Evolutionary conservation across 2,888 invertebrate genomes (phyloP), one percentile per base, ranked within the genome.

Genomic region (Lissonota sp.): DNA sequence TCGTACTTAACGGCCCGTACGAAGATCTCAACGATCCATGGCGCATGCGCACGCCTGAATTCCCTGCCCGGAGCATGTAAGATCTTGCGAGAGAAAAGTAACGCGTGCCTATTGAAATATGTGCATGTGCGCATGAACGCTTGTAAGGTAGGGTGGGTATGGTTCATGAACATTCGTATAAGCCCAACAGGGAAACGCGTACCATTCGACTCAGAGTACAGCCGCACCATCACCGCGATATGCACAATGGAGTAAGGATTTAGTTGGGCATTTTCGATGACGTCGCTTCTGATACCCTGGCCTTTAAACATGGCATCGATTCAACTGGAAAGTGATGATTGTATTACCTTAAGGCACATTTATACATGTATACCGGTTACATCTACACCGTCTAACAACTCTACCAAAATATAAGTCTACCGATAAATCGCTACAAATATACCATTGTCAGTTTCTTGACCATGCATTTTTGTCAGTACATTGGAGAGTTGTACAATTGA

Each of bases 11-110:
- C 37, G 58, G 46, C 37, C 16, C 16, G 60, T 49, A 60, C 60
- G 14, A 26, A 26, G 26, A 3, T 26, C 42, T 64, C 44, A 51
- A 74, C 37, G 83, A 81, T 83, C 71, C 44, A 60, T 44, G 62
- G 71, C 72, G 80, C 80, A 72, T 76, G 76, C 67, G 80, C 67
- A 60, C 37, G 26, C 46, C n/a, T 40, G 70, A 55, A 72, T 69
- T 57, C 64, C 74, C 44, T 14, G 64, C 75, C 62, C 78, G 49
- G 53, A 57, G 64, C 64, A 26, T 3, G 3, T 44, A 62, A 67
- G 44, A 67, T 60, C 67, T 62, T 46, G 78, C 2, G 46, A 60
- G 44, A 46, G 57, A 72, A 72, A 71, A 72, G 62, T 55, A 53
- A 60, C 55, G 39, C 72, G 58, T 26, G 58, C 5, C 1, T 26